phyloP scores from a whole-genome alignment of 2,797 vertebrate species.

The Kryptolebias ocellatus region DNA sequence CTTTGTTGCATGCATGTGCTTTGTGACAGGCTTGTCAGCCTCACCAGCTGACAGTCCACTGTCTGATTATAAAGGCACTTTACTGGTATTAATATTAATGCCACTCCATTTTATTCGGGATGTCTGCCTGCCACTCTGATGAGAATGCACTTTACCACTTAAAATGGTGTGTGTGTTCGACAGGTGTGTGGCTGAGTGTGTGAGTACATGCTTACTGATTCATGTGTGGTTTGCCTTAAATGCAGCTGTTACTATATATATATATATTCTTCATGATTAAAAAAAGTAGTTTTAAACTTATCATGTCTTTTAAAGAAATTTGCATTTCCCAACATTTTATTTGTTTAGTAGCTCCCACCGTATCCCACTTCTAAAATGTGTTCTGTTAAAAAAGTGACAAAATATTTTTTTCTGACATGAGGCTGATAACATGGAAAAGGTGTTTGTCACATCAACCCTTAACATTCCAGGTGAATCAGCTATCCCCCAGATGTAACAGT shows the following conservation, averaged over 20 bases:
- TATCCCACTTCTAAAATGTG: not conserved
- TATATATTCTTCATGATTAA: conserved; percentile 66
- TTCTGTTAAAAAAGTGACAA: conserved; percentile 12
- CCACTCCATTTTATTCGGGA: conserved; percentile 85
- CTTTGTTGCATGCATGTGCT: conserved; percentile 31
- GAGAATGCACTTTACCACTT: conserved; percentile 80
- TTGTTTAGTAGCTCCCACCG: not conserved
- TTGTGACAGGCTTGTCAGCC: conserved; percentile 70
- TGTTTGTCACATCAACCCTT: no score
- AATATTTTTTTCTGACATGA: not conserved
- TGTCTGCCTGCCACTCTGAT: conserved; percentile 83
- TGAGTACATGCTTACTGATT: conserved; percentile 45
- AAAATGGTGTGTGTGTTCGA: conserved; percentile 76
- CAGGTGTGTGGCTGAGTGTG: conserved; percentile 39
- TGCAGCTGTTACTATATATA: conserved; percentile 54
- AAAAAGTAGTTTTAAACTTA: conserved; percentile 49
- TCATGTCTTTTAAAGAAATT: conserved; percentile 45
- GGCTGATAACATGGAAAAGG: not conserved
- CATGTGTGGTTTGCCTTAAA: conserved; percentile 52
- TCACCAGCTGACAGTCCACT: conserved; percentile 79
- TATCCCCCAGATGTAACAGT: no score
- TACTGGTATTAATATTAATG: conserved; percentile 88
- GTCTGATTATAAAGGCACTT: conserved; percentile 88
- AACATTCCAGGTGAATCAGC: no score
- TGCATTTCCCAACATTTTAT: conserved; percentile 17